Evolutionary conservation across 2,797 vertebrate genomes (phyloP), one percentile per base, ranked within the genome.

Genomic region (Clamator glandarius): DNA sequence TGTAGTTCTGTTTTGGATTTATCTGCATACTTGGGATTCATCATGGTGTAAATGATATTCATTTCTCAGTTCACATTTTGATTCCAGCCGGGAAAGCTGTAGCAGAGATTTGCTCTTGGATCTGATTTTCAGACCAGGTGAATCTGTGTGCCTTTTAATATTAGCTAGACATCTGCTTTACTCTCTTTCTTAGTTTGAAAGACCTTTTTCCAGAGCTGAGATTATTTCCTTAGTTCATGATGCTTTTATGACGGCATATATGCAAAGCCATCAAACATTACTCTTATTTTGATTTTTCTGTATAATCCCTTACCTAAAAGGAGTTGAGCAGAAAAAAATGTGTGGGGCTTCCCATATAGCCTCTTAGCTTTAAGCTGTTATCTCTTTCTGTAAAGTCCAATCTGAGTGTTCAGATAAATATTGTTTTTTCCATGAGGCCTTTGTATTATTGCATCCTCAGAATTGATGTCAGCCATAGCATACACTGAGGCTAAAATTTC

Each of bases 41-140:
- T 36, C 46, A 20, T 63, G 18, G 44, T 79, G 59, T 67, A 84
- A 95, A 88, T 76, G 48, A 79, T 36, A 93, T 90, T 89, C 8
- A 16, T 77, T 89, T 80, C 70, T 42, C 39, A 46, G 50, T 39
- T 92, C 55, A 19, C 6, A 35, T 88, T 88, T 78, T 2, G 0
- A 39, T 82, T 93, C 20, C 52, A 84, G 23, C 19, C 58, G 24
- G 26, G 41, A 84, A 92, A 83, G 29, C 18, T 84, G 33, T 12
- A 69, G 18, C 15, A 63, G 82, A 79, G 29, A 39, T 70, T 82
- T 92, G 12, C 3, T 67, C 5, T 59, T 46, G 2, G 9, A 67
- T 62, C 36, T 81, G 89, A 50, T 35, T 62, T 91, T 67, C 46
- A 90, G 59, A 63, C 28, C 61, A 82, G 41, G 41, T 31, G 6